Percentiles rank a stretch among this genome's conserved stretches.
These are phyloP conservation scores for Drosophila eohydei DNA, from an alignment of 2,888 invertebrate genomes.

Conservation along the genomic window DNA sequence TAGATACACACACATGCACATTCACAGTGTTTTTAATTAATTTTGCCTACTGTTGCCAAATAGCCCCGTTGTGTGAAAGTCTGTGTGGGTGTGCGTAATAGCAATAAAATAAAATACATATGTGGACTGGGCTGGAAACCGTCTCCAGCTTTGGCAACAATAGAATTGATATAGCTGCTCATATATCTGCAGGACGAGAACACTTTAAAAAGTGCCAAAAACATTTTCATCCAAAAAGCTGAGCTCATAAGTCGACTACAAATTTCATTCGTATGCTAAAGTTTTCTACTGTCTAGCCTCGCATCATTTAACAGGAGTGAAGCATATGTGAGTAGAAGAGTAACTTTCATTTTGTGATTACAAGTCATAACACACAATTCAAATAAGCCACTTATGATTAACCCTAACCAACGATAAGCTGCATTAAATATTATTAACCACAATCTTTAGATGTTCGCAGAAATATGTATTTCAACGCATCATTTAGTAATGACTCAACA, in stretches of 20 bases:
- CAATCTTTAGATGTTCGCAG: neutral
- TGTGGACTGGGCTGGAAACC: conserved; percentile 42
- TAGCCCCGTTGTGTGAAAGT: conserved; percentile 44
- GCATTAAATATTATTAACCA: neutral
- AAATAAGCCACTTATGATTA: neutral
- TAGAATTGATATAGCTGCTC: conserved; percentile 67
- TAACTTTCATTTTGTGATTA: neutral
- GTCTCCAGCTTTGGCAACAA: conserved; percentile 61
- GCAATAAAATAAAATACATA: conserved; percentile 70
- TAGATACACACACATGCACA: conserved; percentile 9
- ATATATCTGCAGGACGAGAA: conserved; percentile 17
- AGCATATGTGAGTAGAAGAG: neutral
- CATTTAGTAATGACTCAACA: neutral
- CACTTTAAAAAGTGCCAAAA: conserved; percentile 42
- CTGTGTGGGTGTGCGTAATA: conserved; percentile 29
- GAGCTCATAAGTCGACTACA: conserved; percentile 1
- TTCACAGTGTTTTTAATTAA: conserved; percentile 67
- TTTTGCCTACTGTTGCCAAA: conserved; percentile 65
- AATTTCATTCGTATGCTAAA: neutral
- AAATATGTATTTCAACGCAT: neutral
- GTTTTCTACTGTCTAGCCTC: neutral
- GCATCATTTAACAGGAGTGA: conserved; percentile 9
- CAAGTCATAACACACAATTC: conserved; percentile 3
- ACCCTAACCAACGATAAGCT: neutral
- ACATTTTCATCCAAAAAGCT: neutral